Base-by-base conservation (phyloP, 2,113 vertebrate species). In the Phrynosoma blainvillii region DNA sequence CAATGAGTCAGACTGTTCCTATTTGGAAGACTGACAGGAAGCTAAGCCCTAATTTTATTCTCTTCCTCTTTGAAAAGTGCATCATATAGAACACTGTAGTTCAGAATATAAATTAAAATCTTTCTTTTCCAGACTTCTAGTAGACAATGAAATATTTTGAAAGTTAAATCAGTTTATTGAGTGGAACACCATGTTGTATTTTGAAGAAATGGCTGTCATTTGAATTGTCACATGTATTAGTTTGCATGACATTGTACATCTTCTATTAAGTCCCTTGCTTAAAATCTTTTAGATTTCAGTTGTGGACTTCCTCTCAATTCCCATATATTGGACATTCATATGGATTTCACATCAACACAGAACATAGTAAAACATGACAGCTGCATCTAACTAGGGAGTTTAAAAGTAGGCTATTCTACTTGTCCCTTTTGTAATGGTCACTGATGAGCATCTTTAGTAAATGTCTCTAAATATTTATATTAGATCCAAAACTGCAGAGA, bases 131-230 rank as follows among this genome's bases (percentile, higher is more conserved):
- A 1, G 1, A 87, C 84, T 66, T 88, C 82, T 82, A 40, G 36
- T 93, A 90, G 77, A 87, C 80, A 93, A 88, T 92, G 92, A 94
- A 93, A 93, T 76, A 89, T 93, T 93, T 86, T 0, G 25, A 82
- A 84, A 82, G 90, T 87, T 93, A 91, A 36, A 93, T 93, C 89
- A 89, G 88, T 87, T 93, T 94, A 92, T 88, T 93, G 90, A 90
- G 76, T 95, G 94, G 91, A 88, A 93, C 93, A 92, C 88, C 93
- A 91, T 95, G 93, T 89, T 93, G 93, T 87, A 84, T 91, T 96
- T 96, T 93, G 89, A 94, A 94, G 89, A 88, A 92, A 23, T 89
- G 95, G 83, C 88, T 91, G 65, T 92, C 56, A 0, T 59, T 77
- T 74, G 89, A 93, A 93, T 95, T 96, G 92, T 95, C 91, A 93